Evolutionary conservation across 2,797 vertebrate species (phyloP).

Genomic region (Alca torda): DNA sequence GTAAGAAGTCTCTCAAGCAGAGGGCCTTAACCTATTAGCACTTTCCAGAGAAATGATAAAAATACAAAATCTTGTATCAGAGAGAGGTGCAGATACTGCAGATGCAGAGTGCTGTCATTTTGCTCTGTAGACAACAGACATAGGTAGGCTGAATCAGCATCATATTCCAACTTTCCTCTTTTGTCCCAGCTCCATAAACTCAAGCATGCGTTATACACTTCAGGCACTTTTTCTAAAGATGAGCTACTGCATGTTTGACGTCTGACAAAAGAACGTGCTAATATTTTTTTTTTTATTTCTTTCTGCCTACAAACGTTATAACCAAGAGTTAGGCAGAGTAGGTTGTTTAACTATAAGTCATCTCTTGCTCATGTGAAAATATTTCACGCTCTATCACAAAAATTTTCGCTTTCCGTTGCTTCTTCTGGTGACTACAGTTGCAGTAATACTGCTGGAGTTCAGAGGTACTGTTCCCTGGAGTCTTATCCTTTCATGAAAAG

Average conservation of each 20-base stretch:
- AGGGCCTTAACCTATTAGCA: not conserved
- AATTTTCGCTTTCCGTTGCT: not conserved
- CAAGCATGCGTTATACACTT: not conserved
- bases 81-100: not conserved
- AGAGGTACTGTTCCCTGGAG: not conserved
- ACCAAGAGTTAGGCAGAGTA: not conserved
- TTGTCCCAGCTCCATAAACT: not conserved
- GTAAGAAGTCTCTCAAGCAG: not conserved
- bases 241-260: not conserved
- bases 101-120: not conserved
- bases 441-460: not conserved
- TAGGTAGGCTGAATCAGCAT: not conserved
- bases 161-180: not conserved
- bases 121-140: not conserved
- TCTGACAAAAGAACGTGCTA: not conserved
- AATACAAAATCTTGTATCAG: not conserved
- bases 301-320: not conserved
- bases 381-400: not conserved
- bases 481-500: not conserved
- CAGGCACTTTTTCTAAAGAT: not conserved
- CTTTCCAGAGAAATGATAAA: not conserved
- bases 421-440: not conserved
- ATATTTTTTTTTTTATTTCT: not conserved
- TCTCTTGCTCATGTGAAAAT: not conserved
- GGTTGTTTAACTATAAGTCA: not conserved